Conservation (phyloP, 37 sponge, comb jelly and placozoan species). For the Haliclona indistincta region DNA sequence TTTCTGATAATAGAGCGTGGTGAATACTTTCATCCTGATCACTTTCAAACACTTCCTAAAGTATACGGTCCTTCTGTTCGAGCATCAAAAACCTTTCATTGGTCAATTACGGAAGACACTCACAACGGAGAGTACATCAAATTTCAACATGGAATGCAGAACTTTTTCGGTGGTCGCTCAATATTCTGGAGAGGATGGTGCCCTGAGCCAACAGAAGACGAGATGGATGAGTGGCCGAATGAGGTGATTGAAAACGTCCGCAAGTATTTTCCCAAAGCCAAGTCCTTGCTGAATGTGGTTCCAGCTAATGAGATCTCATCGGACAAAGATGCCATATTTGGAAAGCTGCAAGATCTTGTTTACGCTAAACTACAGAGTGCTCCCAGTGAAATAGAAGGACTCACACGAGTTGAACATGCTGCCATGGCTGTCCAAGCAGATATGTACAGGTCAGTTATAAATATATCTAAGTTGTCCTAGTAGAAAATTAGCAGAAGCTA, state of each 20-base stretch:
- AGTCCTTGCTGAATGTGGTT: slow-evolving; percentile 15
- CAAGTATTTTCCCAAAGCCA: slow-evolving; percentile 12
- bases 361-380: too few relatives aligned
- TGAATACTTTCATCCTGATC: slow-evolving; percentile 14
- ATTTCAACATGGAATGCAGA: slow-evolving; percentile 22
- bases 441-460: too few relatives aligned
- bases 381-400: too few relatives aligned
- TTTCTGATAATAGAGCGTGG: slow-evolving; percentile 51
- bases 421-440: too few relatives aligned
- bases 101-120: slow-evolving; percentile 24
- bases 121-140: slow-evolving; percentile 32
- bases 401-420: too few relatives aligned
- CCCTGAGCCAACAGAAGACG: slow-evolving; percentile 38
- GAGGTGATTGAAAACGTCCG: background rate
- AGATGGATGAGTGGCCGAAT: slow-evolving; percentile 46
- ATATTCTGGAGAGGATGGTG: slow-evolving; percentile 52
- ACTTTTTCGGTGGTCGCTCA: slow-evolving; percentile 49
- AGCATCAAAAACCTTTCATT: slow-evolving; percentile 16
- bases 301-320: slow-evolving; percentile 28
- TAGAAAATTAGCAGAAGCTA: too few relatives aligned
- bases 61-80: slow-evolving; percentile 1
- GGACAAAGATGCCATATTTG: slow-evolving; percentile 2
- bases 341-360: slow-evolving; percentile 23
- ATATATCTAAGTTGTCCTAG: too few relatives aligned
- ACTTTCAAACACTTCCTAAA: slow-evolving; percentile 50